Percentiles rank a stretch among this genome's conserved stretches.
phyloP scores from a whole-genome alignment of 2,888 invertebrate species.

The Drosophila prolongata region DNA sequence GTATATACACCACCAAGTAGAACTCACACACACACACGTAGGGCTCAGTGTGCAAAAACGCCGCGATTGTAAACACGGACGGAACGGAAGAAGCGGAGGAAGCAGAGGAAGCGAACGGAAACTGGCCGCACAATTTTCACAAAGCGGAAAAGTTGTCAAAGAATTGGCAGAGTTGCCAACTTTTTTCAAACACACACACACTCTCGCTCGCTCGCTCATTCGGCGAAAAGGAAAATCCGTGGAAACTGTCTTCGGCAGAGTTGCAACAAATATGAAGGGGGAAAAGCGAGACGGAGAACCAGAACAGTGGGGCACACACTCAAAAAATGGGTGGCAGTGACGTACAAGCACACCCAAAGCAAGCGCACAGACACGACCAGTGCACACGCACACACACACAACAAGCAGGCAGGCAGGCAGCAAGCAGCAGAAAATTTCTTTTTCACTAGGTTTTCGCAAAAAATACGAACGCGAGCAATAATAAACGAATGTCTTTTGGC shows the following conservation, averaged over 20 bases:
- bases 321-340: conserved; percentile 20
- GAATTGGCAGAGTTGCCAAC: conserved; percentile 52
- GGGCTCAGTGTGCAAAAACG: conserved; percentile 38
- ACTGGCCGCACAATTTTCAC: conserved; percentile 51
- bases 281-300: conserved; percentile 11
- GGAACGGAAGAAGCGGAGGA: conserved; percentile 5
- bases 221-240: conserved; percentile 40
- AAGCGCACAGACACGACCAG: conserved; percentile 31
- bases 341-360: conserved; percentile 38
- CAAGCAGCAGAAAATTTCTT: conserved; percentile 47
- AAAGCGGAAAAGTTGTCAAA: conserved; percentile 52
- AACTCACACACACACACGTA: conserved; percentile 32
- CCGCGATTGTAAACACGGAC: conserved; percentile 27
- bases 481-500: conserved; percentile 44
- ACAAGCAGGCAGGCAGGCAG: conserved; percentile 19
- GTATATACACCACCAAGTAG: conserved; percentile 28
- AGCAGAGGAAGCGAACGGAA: conserved; percentile 37
- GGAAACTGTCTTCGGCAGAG: conserved; percentile 26
- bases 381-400: conserved; percentile 35
- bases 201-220: conserved; percentile 14
- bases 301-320: conserved; percentile 25
- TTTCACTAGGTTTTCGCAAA: conserved; percentile 41
- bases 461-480: conserved; percentile 42
- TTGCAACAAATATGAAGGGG: conserved; percentile 15
- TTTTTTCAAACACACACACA: too few species aligned